Conservation (phyloP, 1,140 invertebrate species). For the Orius insidiosus region DNA sequence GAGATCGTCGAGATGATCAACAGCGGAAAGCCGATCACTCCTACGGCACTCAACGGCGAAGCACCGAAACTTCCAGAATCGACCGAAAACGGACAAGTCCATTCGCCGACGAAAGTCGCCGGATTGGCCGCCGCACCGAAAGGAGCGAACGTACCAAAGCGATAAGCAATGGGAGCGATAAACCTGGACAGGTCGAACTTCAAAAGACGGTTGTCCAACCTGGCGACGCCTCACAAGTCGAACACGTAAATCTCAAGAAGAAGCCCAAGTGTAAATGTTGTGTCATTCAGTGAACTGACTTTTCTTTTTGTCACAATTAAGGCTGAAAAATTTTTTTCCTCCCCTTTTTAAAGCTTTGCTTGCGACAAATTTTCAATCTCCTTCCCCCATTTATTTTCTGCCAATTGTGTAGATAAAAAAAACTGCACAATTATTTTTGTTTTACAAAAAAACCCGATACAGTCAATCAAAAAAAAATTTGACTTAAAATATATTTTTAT, state of each 20-base stretch:
- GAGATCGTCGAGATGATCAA: constrained; percentile 89
- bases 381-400: too few species aligned
- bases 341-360: too few species aligned
- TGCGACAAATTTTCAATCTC: too few species aligned
- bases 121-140: constrained; percentile 21
- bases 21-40: constrained; percentile 68
- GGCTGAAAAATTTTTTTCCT: too few species aligned
- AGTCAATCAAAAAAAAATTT: too few species aligned
- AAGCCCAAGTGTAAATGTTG: constrained; percentile 82
- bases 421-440: too few species aligned
- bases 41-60: constrained; percentile 29
- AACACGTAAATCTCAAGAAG: constrained; percentile 74
- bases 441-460: too few species aligned
- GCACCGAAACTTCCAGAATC: constrained; percentile 25
- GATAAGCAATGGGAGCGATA: constrained; percentile 21
- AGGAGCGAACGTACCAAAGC: constrained; percentile 24
- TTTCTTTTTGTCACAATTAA: too few species aligned
- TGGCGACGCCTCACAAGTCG: constrained; percentile 56
- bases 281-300: constrained; percentile 60
- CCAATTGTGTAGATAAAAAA: too few species aligned
- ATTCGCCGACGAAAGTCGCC: constrained; percentile 20
- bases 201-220: constrained; percentile 47
- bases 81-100: constrained; percentile 18
- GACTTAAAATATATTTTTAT: too few species aligned
- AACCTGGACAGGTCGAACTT: constrained; percentile 48